Percentiles rank a stretch among this genome's conserved stretches.
phyloP scores from a whole-genome alignment of 2,113 vertebrate species.

The Strigops habroptila region DNA sequence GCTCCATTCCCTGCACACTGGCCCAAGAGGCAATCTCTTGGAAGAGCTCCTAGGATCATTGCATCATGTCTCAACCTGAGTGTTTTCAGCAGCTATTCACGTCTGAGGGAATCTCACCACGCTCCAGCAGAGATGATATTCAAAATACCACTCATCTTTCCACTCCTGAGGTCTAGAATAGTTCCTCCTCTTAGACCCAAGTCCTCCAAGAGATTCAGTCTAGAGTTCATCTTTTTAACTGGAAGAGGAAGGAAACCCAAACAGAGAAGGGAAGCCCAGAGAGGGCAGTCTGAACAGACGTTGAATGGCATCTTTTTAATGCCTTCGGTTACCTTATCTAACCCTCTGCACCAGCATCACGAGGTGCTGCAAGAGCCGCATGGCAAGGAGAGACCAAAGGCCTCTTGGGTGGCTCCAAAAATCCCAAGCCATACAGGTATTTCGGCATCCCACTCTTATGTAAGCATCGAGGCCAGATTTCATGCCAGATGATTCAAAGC shows the following conservation, averaged over 20 bases:
- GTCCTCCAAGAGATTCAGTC: background rate
- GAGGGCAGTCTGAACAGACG: accelerated
- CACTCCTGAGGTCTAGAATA: background rate
- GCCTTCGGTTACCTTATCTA: background rate
- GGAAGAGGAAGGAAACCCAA: background rate
- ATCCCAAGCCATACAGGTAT: background rate
- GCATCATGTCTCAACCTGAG: background rate
- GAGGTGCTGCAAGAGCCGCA: background rate
- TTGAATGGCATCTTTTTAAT: background rate
- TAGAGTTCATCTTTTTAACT: background rate
- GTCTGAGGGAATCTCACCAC: background rate
- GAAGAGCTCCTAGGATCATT: background rate
- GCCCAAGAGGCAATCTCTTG: background rate
- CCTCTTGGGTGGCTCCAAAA: background rate
- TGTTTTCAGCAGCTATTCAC: background rate
- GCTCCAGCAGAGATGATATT: background rate
- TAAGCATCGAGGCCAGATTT: background rate
- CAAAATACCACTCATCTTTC: too few relatives aligned
- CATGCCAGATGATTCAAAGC: background rate
- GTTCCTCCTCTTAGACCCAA: background rate
- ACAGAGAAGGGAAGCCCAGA: background rate
- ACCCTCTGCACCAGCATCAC: background rate
- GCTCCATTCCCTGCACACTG: background rate
- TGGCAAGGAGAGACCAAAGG: background rate
- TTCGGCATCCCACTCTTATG: background rate